Percentiles rank a stretch among this genome's conserved stretches.
phyloP scores from a whole-genome alignment of 2,888 invertebrate genomes.

The Conchocele bisecta region DNA sequence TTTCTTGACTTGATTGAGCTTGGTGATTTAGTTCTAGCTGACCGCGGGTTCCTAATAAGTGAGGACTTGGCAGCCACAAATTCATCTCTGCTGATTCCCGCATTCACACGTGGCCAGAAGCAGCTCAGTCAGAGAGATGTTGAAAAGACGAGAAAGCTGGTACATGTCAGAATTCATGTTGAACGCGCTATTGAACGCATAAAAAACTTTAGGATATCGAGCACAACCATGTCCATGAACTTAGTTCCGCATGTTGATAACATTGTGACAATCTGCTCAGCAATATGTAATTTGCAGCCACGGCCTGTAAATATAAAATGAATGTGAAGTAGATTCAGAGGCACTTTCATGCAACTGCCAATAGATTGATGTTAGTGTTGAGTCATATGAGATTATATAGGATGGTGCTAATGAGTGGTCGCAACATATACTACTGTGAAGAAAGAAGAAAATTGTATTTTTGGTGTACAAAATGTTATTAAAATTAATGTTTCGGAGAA shows the following conservation, averaged over 20 bases:
- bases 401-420: too few species aligned
- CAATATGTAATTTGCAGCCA: slow-evolving; percentile 26
- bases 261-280: slow-evolving; percentile 31
- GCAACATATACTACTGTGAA: too few species aligned
- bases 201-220: slow-evolving; percentile 27
- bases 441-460: too few species aligned
- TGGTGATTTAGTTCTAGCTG: slow-evolving; percentile 40
- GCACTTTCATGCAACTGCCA: too few species aligned
- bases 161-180: slow-evolving; percentile 31
- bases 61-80: slow-evolving; percentile 24
- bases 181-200: slow-evolving; percentile 25
- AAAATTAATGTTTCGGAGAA: too few species aligned
- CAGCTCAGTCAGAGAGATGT: slow-evolving; percentile 29
- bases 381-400: too few species aligned
- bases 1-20: slow-evolving; percentile 12
- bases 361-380: too few species aligned
- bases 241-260: slow-evolving; percentile 26
- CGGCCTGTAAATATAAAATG: slow-evolving; percentile 11
- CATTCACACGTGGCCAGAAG: slow-evolving; percentile 32
- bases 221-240: slow-evolving; percentile 4
- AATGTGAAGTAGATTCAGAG: too few species aligned
- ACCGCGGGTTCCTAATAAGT: slow-evolving; percentile 29
- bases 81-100: slow-evolving; percentile 17
- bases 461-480: too few species aligned
- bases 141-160: slow-evolving; percentile 22